phyloP scores from a whole-genome alignment of 2,888 invertebrate species.

The Hermaeophaga mercurialis region DNA sequence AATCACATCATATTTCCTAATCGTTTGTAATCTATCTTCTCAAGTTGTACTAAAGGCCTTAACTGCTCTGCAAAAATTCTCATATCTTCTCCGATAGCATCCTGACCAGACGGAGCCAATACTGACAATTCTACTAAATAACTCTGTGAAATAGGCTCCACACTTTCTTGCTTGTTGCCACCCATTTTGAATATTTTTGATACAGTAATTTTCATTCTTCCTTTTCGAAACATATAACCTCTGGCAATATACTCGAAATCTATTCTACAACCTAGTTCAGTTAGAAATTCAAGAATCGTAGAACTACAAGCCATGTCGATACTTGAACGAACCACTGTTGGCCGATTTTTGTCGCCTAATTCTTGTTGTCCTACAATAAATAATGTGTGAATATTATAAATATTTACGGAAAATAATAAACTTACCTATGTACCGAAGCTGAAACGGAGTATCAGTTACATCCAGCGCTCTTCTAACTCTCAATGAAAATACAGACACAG shows the following conservation, averaged over 20 bases:
- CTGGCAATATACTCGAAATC: conserved; percentile 94
- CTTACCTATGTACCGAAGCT: conserved; percentile 77
- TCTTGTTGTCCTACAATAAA: conserved; percentile 77
- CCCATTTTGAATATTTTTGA: conserved; percentile 85
- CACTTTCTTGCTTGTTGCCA: conserved; percentile 68
- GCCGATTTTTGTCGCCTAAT: conserved; percentile 83
- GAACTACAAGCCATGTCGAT: conserved; percentile 92
- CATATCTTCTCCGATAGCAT: conserved; percentile 96
- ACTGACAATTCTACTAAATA: conserved; percentile 93
- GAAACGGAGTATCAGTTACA: conserved; percentile 84
- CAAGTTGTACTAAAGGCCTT: conserved; percentile 87
- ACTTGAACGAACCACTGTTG: conserved; percentile 89
- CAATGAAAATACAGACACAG: conserved; percentile 62
- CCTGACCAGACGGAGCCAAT: conserved; percentile 88
- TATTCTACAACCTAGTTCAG: conserved; percentile 86
- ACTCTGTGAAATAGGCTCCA: conserved; percentile 88
- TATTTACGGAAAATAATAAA: background rate
- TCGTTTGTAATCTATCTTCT: conserved; percentile 90
- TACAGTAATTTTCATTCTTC: conserved; percentile 95
- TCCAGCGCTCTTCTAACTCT: conserved; percentile 85
- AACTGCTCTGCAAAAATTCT: conserved; percentile 92
- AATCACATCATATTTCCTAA: conserved; percentile 55
- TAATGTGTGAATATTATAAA: background rate
- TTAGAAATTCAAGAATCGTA: conserved; percentile 88
- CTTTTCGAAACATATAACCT: conserved; percentile 94